Base-by-base conservation (phyloP, 2,797 vertebrate species). In the Karalla daura region DNA sequence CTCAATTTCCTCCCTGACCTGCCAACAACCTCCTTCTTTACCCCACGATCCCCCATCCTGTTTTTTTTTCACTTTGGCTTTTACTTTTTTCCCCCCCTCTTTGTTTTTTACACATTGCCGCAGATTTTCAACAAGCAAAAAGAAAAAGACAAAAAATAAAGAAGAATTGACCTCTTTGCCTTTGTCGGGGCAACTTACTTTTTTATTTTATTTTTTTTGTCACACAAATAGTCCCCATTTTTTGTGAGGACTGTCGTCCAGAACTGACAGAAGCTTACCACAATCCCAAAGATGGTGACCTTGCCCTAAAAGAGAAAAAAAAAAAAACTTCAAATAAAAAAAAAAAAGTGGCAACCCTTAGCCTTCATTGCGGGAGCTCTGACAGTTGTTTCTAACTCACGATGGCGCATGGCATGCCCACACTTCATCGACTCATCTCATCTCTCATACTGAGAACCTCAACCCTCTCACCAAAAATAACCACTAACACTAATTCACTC, bases 321-420 rank as follows among this genome's bases (percentile, higher is more conserved):
- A n/a, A n/a, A n/a, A n/a, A n/a, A n/a, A n/a, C n/a, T n/a, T n/a
- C n/a, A n/a, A n/a, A n/a, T n/a, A 71, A 69, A 50, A 81, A 80
- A 41, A 32, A 78, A 86, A 78, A 86, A 86, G 82, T 86, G 87
- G 85, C 83, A 81, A 87, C 88, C 86, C 86, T 88, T 83, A 68
- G 88, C 68, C 72, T 89, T 89, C 67, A 91, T 91, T 91, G 89
- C 91, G 90, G 93, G 95, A 96, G 93, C 94, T 95, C 94, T 93
- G 92, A 94, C 94, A 76, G 84, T 95, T 95, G 93, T 96, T 95
- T 94, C 94, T 89, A 92, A 88, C 89, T 92, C 91, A 93, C 87
- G 88, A 89, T 93, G 89, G 93, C 94, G 95, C 96, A 98, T 98
- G 96, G 96, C 97, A 97, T 97, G 96, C 92, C 92, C 92, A 94